Base-by-base conservation (phyloP, 2,113 vertebrate genomes). In the Garra rufa region DNA sequence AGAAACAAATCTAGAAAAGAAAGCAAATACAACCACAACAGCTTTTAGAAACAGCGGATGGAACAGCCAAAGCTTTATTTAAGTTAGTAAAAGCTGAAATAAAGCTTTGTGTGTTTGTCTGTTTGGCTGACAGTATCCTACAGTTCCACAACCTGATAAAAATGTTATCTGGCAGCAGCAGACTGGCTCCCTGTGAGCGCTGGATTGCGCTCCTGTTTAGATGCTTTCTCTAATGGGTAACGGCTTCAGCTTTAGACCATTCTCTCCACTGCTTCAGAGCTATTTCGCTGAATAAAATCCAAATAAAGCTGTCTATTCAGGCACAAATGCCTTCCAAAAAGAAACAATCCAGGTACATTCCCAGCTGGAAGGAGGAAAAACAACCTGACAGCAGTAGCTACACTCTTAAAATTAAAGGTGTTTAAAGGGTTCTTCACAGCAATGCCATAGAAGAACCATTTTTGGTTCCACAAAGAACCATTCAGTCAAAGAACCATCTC, bases 111-210 rank as follows among this genome's bases (percentile, higher is more conserved):
- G 24, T 70, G 19, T 55, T 67, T 50, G 46, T 80, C 41, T 79
- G 67, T 34, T 85, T 57, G 34, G 61, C 71, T 76, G 81, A 88
- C 85, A 81, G 69, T 76, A 67, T 75, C 74, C 52, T 84, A 63
- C 50, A 48, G 69, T 83, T 46, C 41, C 61, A 50, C 30, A 63
- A 1, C 69, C 19, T 3, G 50, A 48, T 79, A 76, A 69, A 80
- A 85, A 74, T 59, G 69, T 85, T 85, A 88, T 88, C 87, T 87
- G 79, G 80, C 75, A 76, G 44, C 79, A 81, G 55, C 85, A 87
- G 85, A 48, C 69, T 4, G 73, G 52, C 59, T 85, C 41, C 26
- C 30, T 26, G n/a, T 24, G 55, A 48, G 44, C 24, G n/a, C 63
- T 57, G 78, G 43, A 52, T 67, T 71, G 83, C 9, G 26, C 14